Conservation (phyloP, 2,888 invertebrate species). For the Limnephilus auricula region DNA sequence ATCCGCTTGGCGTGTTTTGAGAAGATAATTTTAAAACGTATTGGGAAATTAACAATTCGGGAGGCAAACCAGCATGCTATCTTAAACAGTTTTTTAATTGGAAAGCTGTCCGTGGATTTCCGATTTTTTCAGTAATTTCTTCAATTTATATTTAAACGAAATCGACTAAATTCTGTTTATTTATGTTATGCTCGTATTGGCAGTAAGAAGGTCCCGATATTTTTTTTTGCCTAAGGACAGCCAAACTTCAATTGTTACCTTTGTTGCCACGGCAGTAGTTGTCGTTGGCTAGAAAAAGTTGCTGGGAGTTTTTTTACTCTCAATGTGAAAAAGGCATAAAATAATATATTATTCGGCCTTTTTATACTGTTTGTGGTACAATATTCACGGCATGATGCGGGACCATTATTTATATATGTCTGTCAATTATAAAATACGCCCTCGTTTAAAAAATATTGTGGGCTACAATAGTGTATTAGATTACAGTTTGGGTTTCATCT, state of each 20-base stretch:
- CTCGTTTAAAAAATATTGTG: background rate
- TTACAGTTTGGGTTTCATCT: background rate
- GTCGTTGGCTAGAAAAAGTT: background rate
- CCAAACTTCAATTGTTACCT: background rate
- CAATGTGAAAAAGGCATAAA: background rate
- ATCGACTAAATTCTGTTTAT: background rate
- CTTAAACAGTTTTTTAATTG: background rate
- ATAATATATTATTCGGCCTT: background rate
- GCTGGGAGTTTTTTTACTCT: background rate
- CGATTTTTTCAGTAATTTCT: background rate
- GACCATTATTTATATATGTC: background rate
- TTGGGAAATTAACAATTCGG: background rate
- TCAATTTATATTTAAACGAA: background rate
- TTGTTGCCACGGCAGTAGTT: background rate
- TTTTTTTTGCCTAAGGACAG: background rate
- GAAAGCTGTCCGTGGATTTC: background rate
- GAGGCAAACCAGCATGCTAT: background rate
- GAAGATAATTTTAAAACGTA: background rate
- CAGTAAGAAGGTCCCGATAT: background rate
- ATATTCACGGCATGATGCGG: background rate
- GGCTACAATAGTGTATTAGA: background rate
- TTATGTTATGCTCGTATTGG: background rate
- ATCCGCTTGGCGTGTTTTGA: background rate
- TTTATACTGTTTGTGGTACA: background rate
- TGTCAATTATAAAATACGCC: background rate